Conservation (phyloP, 2,113 vertebrate genomes). For the Scytalopus superciliaris region DNA sequence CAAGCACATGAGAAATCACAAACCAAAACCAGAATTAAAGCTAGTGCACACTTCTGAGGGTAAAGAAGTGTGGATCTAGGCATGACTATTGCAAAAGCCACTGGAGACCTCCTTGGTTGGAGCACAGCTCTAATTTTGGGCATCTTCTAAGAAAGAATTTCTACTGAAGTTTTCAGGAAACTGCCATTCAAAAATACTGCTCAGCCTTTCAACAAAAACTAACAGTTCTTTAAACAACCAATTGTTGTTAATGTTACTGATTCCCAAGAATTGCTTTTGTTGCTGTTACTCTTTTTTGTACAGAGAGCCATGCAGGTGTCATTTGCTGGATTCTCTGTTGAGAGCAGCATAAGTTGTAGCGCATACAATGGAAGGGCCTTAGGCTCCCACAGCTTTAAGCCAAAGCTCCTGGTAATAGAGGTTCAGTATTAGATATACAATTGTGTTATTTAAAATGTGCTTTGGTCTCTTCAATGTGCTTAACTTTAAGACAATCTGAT, state of each 20-base stretch:
- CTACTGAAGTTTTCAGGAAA: not conserved
- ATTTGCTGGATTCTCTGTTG: not conserved
- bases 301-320: not conserved
- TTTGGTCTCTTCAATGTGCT: not conserved
- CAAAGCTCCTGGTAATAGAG: not conserved
- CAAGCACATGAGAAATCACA: not conserved
- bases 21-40: not conserved
- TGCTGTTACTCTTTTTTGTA: not conserved
- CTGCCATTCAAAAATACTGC: not conserved
- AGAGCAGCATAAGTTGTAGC: not conserved
- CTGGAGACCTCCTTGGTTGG: not conserved
- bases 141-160: not conserved
- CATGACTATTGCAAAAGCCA: not conserved
- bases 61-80: not conserved
- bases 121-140: not conserved
- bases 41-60: accelerated
- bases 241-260: not conserved
- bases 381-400: not conserved
- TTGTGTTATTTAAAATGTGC: not conserved
- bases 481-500: not conserved
- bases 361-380: not conserved
- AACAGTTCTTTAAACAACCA: not conserved
- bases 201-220: not conserved
- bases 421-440: not conserved
- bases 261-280: not conserved